Percentiles rank a stretch among this genome's conserved stretches.
Conservation (phyloP, 2,113 vertebrate species). For the Prinia subflava region DNA sequence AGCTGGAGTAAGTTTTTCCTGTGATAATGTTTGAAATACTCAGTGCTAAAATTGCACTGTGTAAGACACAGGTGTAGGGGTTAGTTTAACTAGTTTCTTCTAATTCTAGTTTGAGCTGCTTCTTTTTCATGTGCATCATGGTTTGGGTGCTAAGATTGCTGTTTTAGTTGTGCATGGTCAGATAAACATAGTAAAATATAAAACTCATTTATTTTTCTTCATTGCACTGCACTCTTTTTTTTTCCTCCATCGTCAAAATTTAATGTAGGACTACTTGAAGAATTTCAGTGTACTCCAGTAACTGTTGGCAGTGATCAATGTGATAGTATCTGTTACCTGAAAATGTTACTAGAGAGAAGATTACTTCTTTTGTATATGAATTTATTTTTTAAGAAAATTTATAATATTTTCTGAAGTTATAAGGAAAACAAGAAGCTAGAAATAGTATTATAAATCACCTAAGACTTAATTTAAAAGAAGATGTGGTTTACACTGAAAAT, state of each 20-base stretch:
- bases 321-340: neutral
- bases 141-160: neutral
- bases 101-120: neutral
- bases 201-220: neutral
- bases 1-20: constrained; percentile 88
- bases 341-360: neutral
- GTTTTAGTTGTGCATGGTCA: constrained; percentile 8
- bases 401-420: neutral
- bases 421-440: neutral
- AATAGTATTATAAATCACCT: neutral
- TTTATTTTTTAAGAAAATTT: neutral
- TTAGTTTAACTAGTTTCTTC: no score
- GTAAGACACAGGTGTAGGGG: neutral
- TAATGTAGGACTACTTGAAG: neutral
- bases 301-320: neutral
- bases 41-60: neutral
- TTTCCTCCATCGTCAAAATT: neutral
- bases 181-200: neutral
- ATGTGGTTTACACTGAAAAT: neutral
- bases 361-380: neutral
- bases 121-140: neutral
- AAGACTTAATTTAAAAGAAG: neutral
- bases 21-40: neutral
- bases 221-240: neutral
- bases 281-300: neutral